Conservation (phyloP, 1,140 invertebrate species). For the Cyphomyrmex costatus region DNA sequence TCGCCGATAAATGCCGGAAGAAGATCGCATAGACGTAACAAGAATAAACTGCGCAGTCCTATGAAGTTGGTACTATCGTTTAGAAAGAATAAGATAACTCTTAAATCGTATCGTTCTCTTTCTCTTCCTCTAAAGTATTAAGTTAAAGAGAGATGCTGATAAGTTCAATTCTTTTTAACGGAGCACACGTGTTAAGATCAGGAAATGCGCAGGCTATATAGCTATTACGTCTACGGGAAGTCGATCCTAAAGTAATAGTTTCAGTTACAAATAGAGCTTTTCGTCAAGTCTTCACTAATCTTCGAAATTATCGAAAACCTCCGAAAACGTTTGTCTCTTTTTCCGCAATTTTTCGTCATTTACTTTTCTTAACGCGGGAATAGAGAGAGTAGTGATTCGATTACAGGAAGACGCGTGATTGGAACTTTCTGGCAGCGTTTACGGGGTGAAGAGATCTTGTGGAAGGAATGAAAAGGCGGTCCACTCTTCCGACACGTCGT, state of each 20-base stretch:
- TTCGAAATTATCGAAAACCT: not conserved
- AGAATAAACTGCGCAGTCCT: too few relatives aligned
- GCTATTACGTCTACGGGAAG: not conserved
- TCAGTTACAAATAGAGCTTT: not conserved
- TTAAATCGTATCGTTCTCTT: too few relatives aligned
- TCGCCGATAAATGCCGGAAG: not conserved
- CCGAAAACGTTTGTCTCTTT: slow-evolving; percentile 11
- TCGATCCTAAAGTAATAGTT: not conserved
- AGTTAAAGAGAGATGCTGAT: too few relatives aligned
- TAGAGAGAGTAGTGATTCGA: slow-evolving; percentile 34
- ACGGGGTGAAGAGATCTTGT: slow-evolving; percentile 53
- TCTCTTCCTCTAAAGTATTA: too few relatives aligned
- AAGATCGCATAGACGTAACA: too few relatives aligned
- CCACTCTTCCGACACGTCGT: slow-evolving; percentile 34
- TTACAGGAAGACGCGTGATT: slow-evolving; percentile 66
- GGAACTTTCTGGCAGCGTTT: slow-evolving; percentile 67
- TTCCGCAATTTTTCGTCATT: slow-evolving; percentile 22
- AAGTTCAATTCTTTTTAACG: too few relatives aligned
- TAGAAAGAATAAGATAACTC: too few relatives aligned
- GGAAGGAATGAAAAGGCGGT: slow-evolving; percentile 45
- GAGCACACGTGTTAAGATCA: too few relatives aligned
- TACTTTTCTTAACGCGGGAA: slow-evolving; percentile 42
- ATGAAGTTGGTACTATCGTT: too few relatives aligned
- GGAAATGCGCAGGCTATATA: too few relatives aligned
- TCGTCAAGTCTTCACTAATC: not conserved